Evolutionary conservation across 2,888 invertebrate genomes (phyloP), one percentile per base, ranked within the genome.

Genomic region (Scaptomyza flava): DNA sequence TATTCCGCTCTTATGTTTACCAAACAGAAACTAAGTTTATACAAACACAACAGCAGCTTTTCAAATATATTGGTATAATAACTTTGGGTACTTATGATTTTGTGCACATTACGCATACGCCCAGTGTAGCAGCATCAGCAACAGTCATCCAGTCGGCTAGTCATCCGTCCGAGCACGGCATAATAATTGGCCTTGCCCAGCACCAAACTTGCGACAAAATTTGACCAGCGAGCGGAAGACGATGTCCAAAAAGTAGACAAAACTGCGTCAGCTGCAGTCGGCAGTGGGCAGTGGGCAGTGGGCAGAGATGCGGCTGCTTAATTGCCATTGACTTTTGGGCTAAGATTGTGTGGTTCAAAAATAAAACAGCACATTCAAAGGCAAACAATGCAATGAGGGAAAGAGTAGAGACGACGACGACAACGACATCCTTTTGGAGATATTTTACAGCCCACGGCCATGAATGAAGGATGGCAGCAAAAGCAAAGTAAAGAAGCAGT

Each of bases 271-370:
- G 68, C 45, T 60, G 46, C 61, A 51, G 53, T 20, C 11, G 31
- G 38, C 52, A 20, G 61, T 30, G 36, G 42, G 59, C 48, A 20
- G 61, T 30, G 36, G 42, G 59, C 48, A 45, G 46, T 33, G 47
- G 61, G 42, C 64, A 63, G 50, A 58, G 68, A 76, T 69, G 72
- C 64, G 71, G 61, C 81, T 80, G 75, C 81, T 81, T 81, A 81
- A 83, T 81, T 81, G 81, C 84, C 81, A 83, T 75, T 83, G 81
- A 81, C 81, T 74, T 74, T 65, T 68, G 62, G 65, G 65, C 64
- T 50, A 68, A 71, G 72, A 71, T 72, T 68, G 68, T 53, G 62
- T 58, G 52, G 65, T 41, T n/a, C 23, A 51, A 11, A 14, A 38
- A 38, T 52, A 72, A 65, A 71, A 72, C 59, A 68, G 72, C 72